phyloP scores from a whole-genome alignment of 1,140 invertebrate species.

The Drosophila arawakana region DNA sequence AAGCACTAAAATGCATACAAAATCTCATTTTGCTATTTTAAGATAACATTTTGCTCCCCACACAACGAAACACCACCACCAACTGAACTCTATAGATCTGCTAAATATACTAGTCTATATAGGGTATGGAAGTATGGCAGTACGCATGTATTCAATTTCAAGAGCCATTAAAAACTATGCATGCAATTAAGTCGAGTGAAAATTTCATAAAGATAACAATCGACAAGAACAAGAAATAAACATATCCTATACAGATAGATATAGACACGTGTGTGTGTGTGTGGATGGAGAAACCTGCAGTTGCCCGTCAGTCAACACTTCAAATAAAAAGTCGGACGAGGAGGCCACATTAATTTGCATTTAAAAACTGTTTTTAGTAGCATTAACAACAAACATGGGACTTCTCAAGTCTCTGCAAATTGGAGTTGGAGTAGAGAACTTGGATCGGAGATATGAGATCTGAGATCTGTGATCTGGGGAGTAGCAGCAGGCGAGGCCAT shows the following conservation, averaged over 20 bases:
- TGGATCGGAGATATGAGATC: not conserved
- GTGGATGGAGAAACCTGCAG: conserved; percentile 52
- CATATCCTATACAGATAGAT: conserved; percentile 41
- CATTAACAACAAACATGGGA: conserved; percentile 77
- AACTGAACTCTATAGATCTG: conserved; percentile 3
- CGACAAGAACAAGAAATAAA: conserved; percentile 82
- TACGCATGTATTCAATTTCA: conserved; percentile 68
- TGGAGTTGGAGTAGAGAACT: conserved; percentile 6
- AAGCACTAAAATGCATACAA: conserved; percentile 64
- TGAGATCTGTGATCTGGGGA: conserved; percentile 1
- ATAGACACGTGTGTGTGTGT: conserved; percentile 1
- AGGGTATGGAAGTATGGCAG: not conserved
- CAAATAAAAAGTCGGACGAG: conserved; percentile 68
- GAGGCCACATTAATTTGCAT: conserved; percentile 79
- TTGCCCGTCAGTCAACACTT: conserved; percentile 74
- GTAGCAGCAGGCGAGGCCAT: conserved; percentile 52
- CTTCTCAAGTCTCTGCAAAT: not conserved
- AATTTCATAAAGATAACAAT: conserved; percentile 83
- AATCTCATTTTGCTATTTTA: conserved; percentile 51
- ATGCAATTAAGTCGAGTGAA: conserved; percentile 82
- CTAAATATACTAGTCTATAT: not conserved
- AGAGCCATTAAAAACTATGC: conserved; percentile 80
- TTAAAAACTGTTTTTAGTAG: conserved; percentile 81
- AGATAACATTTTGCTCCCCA: conserved; percentile 26
- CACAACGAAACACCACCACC: not conserved